Evolutionary conservation across 2,113 vertebrate genomes (phyloP).

Genomic region (Pomatostomus ruficeps): DNA sequence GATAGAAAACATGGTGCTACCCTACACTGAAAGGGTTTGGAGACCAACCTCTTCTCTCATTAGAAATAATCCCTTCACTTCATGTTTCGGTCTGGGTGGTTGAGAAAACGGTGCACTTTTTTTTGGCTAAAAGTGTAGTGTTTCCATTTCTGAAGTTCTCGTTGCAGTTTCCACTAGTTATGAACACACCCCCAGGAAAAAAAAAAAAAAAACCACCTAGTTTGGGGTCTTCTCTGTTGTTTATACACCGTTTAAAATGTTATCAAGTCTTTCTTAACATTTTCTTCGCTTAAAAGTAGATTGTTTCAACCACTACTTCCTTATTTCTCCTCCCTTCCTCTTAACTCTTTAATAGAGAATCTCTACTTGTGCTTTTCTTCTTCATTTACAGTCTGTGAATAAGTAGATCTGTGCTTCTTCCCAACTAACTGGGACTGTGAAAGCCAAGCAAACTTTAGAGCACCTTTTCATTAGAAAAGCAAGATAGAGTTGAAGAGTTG

Average conservation of each 20-base stretch:
- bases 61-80: neutral
- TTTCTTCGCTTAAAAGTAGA: neutral
- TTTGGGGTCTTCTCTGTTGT: neutral
- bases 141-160: neutral
- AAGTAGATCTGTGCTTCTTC: neutral
- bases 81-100: neutral
- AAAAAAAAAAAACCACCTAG: neutral
- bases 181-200: accelerated
- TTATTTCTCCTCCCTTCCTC: conserved; percentile 44
- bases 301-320: conserved; percentile 48
- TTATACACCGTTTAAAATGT: neutral
- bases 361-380: neutral
- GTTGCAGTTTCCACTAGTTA: neutral
- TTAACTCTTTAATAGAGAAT: conserved; percentile 27
- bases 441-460: neutral
- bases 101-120: neutral
- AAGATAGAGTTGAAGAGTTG: neutral
- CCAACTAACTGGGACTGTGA: neutral
- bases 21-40: neutral
- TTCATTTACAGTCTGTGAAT: neutral
- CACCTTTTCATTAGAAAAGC: neutral
- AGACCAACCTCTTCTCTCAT: neutral
- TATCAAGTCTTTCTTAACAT: neutral
- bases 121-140: neutral
- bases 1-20: neutral